Evolutionary conservation across 1,140 invertebrate species (phyloP).

Genomic region (Eubasilissa regina): DNA sequence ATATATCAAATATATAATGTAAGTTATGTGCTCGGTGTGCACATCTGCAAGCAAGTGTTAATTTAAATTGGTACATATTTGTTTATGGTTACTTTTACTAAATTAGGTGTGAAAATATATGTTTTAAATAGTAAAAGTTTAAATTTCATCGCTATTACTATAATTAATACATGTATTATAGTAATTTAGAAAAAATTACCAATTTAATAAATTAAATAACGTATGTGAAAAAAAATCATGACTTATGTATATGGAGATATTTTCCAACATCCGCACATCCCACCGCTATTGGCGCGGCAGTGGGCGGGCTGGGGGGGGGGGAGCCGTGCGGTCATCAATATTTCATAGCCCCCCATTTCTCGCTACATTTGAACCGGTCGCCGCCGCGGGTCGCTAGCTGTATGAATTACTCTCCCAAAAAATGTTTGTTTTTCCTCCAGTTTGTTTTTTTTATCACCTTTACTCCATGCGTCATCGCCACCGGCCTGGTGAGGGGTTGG

Average conservation of each 20-base stretch:
- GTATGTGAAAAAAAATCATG: too few species aligned
- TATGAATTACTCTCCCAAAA: constrained; percentile 57
- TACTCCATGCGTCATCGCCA: background rate
- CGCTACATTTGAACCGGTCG: constrained; percentile 56
- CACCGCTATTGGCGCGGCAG: constrained; percentile 13
- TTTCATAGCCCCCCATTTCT: constrained; percentile 57
- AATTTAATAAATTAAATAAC: too few species aligned
- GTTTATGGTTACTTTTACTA: too few species aligned
- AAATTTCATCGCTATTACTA: too few species aligned
- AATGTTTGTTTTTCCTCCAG: constrained; percentile 47
- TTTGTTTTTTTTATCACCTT: constrained; percentile 45
- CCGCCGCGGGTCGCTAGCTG: constrained; percentile 54
- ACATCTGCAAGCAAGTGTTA: too few species aligned
- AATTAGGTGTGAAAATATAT: too few species aligned
- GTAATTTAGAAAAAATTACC: too few species aligned
- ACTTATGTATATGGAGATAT: background rate
- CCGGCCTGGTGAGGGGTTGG: background rate
- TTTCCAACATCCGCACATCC: background rate
- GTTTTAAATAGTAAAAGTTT: too few species aligned
- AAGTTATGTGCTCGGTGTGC: too few species aligned
- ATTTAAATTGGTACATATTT: too few species aligned
- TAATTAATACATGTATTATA: too few species aligned
- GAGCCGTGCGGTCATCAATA: constrained; percentile 52
- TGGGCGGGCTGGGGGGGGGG: background rate
- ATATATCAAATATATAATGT: too few species aligned